These are phyloP conservation scores for Diaphora mendica DNA, from an alignment of 2,888 invertebrate species.

Conservation along the genomic window DNA sequence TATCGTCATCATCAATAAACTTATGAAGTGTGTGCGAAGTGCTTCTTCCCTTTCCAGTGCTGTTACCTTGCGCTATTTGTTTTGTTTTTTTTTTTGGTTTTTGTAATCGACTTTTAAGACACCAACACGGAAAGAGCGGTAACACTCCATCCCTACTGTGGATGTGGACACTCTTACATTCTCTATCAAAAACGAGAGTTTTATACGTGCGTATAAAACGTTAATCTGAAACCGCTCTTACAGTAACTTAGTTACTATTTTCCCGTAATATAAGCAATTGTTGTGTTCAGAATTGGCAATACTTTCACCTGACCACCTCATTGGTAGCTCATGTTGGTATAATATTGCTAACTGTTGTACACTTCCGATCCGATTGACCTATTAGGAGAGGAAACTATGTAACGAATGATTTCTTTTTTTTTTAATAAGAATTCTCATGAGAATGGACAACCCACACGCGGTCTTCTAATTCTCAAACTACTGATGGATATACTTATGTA, in stretches of 20 bases:
- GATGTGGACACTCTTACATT: too few species aligned
- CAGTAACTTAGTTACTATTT: constrained; percentile 8
- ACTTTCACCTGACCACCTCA: constrained; percentile 16
- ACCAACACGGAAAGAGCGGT: too few species aligned
- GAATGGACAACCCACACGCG: not conserved
- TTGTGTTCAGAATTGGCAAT: constrained; percentile 7
- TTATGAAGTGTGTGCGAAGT: too few species aligned
- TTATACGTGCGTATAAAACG: not conserved
- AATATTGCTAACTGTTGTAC: constrained; percentile 9
- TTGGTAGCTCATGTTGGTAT: constrained; percentile 14
- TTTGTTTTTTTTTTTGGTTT: too few species aligned
- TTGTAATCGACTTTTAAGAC: too few species aligned
- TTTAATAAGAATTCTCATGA: not conserved
- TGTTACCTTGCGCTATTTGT: too few species aligned
- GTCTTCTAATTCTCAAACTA: not conserved
- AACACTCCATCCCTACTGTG: too few species aligned
- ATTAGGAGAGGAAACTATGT: constrained; percentile 2
- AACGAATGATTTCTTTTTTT: not conserved
- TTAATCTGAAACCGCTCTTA: not conserved
- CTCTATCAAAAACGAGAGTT: not conserved
- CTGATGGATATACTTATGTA: not conserved
- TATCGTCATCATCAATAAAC: too few species aligned
- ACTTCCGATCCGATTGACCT: constrained; percentile 17
- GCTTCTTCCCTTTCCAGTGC: too few species aligned
- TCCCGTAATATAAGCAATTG: constrained; percentile 5